Evolutionary conservation across 2,797 vertebrate genomes (phyloP), one percentile per base, ranked within the genome.

Genomic region (Sebastolobus alascanus): DNA sequence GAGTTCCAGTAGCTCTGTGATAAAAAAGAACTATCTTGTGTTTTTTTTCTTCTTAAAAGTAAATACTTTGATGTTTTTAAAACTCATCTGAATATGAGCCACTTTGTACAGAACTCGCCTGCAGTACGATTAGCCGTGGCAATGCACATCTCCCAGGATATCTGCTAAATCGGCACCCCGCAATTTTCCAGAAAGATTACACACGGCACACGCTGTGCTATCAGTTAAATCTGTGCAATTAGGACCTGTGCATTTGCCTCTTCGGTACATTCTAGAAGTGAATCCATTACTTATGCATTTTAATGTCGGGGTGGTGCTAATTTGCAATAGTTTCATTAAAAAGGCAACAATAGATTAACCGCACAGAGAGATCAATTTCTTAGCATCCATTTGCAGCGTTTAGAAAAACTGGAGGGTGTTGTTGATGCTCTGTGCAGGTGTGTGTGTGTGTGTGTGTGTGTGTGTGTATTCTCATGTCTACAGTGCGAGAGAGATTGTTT

Each of bases 201-300:
- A 85, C 79, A 85, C 83, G 82, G 55, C 82, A 71, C 71, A 55
- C 46, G 74, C 79, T 71, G 56, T 56, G 77, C 79, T 76, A 78
- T 90, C 87, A 74, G 68, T 86, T 89, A 75, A 81, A 85, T 86
- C 85, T 84, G 74, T 75, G 82, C 87, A 88, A 90, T 91, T 90
- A 82, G 54, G 87, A 79, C 71, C 79, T 86, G 84, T 84, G 84
- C 80, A 58, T 78, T 63, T 46, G 60, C 77, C 76, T 85, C 82
- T 80, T 77, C 76, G 77, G 84, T 84, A 63, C 77, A 90, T 89
- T 91, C 84, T 43, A 68, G 67, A 90, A 84, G 86, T 86, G 80
- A 90, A 94, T 87, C 85, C 90, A 87, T 95, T 94, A 93, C 92
- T 86, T 88, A 89, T 90, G 78, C 86, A 86, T 90, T 93, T 92